Evolutionary conservation across 2,888 invertebrate species (phyloP), one percentile per base, ranked within the genome.

Genomic region (Drosophila tripunctata): DNA sequence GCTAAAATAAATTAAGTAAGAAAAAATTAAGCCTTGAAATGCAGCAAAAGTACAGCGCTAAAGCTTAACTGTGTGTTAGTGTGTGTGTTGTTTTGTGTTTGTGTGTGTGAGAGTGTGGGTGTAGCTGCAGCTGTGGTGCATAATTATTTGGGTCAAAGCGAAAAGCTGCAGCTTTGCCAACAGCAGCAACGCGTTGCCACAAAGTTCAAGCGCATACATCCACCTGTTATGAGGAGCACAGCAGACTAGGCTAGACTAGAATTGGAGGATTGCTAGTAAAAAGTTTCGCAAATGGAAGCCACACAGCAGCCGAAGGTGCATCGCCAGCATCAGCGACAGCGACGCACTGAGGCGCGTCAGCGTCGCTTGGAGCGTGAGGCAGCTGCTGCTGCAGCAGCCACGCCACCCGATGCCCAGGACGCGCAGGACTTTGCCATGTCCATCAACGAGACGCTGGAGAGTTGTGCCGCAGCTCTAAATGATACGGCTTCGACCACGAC

Each of bases 301-400:
- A 84, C 89, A n/a, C 78, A 78, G 70, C 78, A 78, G 70, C 90
- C 91, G 74, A 91, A 91, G 88, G 91, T 91, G 75, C 91, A 91
- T 87, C 90, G 90, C 61, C 91, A 91, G 79, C 90, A 90, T 64
- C 90, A 90, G 70, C 89, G 91, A 55, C 90, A 91, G 61, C 85
- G 89, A 8, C 89, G 88, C 64, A 89, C 90, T 21, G 89, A 88
- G 71, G 89, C 90, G 30, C 88, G 91, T 38, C 89, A 90, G 67
- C 88, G 89, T 33, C 89, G 89, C 2, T 71, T 89, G 67, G 89
- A 88, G 35, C 83, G 90, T 12, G 88, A 77, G 67, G 88, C 80
- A 50, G 88, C 71, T 54, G 88, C 86, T 1, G 70, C 87, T 15
- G 71, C 87, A 19, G 79, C 65, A 40, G 52, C 52, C 40, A 67